Evolutionary conservation across 2,888 invertebrate genomes (phyloP), one percentile per base, ranked within the genome.

Genomic region (Diachrysia chrysitis): DNA sequence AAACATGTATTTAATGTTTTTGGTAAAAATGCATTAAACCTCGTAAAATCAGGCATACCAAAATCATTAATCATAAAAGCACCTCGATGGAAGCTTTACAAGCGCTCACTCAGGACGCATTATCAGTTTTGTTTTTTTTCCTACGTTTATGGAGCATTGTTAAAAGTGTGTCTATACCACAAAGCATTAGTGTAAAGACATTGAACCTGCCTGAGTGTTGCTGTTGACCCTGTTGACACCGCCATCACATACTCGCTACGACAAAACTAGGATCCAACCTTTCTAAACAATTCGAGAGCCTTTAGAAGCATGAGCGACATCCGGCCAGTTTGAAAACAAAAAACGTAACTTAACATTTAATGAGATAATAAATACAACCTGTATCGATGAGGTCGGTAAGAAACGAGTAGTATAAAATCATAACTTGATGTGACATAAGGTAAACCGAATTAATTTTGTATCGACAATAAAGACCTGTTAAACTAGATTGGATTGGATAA

Each of bases 161-260:
- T 90, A 90, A 90, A 88, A 85, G 85, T 86, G 42, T 83, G 88
- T 85, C 84, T 86, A 82, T 87, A 85, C 87, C 85, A 87, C 85
- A 87, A 89, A 86, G 85, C 88, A 85, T 91, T 90, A 88, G 87
- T 85, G 81, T 81, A 83, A 81, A 92, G 89, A 91, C 92, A 89
- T 89, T 93, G 92, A 92, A 92, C 93, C 87, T 92, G 88, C 78
- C 81, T 82, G 85, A 80, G 83, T 85, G 85, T 87, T 91, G 92
- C 83, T 85, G 85, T 87, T 91, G 92, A 93, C 91, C 90, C 85
- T 84, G 84, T 83, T 86, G 88, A 88, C 90, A 89, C 83, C 83
- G 82, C 85, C 83, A 74, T 83, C 79, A 83, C 83, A 72, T 73
- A 69, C 83, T 81, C 78, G 75, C 82, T 84, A 84, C 79, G 82